phyloP scores from a whole-genome alignment of 1,140 invertebrate species.

The Eueides isabella region DNA sequence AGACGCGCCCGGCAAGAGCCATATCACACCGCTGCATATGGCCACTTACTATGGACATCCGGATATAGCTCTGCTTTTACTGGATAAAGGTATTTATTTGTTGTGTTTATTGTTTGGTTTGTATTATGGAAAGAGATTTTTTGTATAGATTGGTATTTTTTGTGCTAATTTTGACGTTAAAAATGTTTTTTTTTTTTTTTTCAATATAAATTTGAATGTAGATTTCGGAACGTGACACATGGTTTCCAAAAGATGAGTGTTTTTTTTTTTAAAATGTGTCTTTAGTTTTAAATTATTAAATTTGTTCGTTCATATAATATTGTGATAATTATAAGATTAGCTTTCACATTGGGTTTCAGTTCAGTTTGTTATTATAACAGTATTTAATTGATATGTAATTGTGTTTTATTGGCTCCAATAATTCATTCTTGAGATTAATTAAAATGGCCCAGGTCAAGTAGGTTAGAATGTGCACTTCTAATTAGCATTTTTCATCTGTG shows the following conservation, averaged over 20 bases:
- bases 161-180: neutral
- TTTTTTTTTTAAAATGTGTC: too few relatives aligned
- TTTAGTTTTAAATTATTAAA: neutral
- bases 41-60: slow-evolving; percentile 99
- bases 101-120: neutral
- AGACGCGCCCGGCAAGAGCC: slow-evolving; percentile 98
- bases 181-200: too few relatives aligned
- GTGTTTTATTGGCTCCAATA: slow-evolving; percentile 1
- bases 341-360: neutral
- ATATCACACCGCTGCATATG: slow-evolving; percentile 98
- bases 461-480: slow-evolving; percentile 3
- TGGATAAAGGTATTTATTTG: slow-evolving; percentile 89
- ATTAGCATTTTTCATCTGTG: neutral
- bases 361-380: neutral
- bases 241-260: too few relatives aligned
- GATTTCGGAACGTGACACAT: too few relatives aligned
- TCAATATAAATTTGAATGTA: too few relatives aligned
- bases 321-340: neutral
- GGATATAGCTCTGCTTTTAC: slow-evolving; percentile 93
- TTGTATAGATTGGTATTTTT: neutral
- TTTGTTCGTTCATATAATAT: neutral
- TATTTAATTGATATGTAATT: neutral
- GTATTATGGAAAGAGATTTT: neutral
- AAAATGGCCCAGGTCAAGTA: neutral
- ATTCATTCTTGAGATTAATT: neutral